A percentile compares a stretch with the other conserved stretches of the same genome.
These are phyloP conservation scores for Marmota monax DNA, from an alignment of 2,113 vertebrate species.

Conservation along the genomic window DNA sequence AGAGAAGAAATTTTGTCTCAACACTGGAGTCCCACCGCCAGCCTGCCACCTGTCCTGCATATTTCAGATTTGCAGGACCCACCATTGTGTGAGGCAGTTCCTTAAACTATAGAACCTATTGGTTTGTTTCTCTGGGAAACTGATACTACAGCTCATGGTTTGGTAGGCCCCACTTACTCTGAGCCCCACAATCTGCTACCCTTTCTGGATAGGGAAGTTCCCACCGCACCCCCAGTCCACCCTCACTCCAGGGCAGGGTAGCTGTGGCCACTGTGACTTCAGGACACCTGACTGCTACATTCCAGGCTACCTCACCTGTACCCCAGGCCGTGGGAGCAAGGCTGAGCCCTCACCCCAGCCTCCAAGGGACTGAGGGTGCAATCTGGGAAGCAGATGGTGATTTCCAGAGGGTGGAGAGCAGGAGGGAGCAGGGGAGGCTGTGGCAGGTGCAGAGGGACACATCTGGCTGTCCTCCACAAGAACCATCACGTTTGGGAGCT, in stretches of 20 bases:
- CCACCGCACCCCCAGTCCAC: no score
- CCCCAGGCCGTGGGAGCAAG: neutral
- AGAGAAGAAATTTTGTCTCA: neutral
- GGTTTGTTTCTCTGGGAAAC: neutral
- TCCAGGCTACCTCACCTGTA: neutral
- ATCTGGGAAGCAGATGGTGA: neutral
- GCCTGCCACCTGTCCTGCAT: neutral
- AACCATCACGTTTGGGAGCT: no score
- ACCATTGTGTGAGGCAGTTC: accelerated
- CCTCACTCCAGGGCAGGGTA: no score
- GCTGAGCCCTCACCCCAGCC: neutral
- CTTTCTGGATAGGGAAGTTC: neutral
- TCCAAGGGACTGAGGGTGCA: neutral
- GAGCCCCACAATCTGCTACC: neutral
- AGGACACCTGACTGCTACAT: accelerated
- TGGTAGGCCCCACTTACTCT: neutral
- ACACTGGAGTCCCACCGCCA: no score
- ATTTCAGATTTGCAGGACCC: neutral
- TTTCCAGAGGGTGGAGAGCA: no score
- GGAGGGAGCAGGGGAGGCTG: no score
- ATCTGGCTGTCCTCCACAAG: no score
- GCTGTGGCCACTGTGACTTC: accelerated
- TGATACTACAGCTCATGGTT: neutral
- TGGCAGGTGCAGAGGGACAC: no score
- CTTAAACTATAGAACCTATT: no score